phyloP scores from a whole-genome alignment of 2,797 vertebrate species.

The Eurystomus glaucurus region DNA sequence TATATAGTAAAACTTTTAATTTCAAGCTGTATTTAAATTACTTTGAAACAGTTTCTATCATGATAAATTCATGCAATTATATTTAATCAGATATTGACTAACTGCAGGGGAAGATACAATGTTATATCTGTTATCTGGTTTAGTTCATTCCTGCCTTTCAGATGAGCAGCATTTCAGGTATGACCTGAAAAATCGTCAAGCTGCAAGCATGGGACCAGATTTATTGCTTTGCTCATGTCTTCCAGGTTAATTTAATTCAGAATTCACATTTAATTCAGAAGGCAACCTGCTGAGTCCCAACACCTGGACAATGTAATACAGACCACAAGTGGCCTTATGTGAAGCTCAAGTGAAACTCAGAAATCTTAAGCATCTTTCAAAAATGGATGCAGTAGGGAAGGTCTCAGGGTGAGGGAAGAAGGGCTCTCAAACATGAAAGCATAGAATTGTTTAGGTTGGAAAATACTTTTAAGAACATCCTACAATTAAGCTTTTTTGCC shows the following conservation, averaged over 20 bases:
- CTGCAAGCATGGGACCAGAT: background rate
- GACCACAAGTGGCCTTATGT: accelerated
- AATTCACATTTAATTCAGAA: background rate
- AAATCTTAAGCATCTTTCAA: background rate
- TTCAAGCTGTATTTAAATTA: constrained; percentile 59
- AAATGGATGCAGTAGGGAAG: background rate
- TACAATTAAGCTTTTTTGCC: background rate
- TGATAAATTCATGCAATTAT: constrained; percentile 73
- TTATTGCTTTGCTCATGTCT: background rate
- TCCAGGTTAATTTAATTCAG: background rate
- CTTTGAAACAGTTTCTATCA: constrained; percentile 58
- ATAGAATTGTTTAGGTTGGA: background rate
- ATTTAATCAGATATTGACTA: constrained; percentile 69
- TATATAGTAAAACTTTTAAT: constrained; percentile 47
- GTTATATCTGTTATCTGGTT: constrained; percentile 23
- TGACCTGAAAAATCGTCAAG: background rate
- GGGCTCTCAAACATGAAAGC: background rate
- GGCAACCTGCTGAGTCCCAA: background rate
- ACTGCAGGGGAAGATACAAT: background rate
- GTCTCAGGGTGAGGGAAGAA: accelerated
- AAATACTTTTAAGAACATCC: background rate
- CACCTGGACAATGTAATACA: background rate
- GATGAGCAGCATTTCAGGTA: background rate
- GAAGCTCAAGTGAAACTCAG: background rate
- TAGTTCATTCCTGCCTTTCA: background rate